Conservation (phyloP, 2,888 invertebrate species). For the Tupiocoris notatus region DNA sequence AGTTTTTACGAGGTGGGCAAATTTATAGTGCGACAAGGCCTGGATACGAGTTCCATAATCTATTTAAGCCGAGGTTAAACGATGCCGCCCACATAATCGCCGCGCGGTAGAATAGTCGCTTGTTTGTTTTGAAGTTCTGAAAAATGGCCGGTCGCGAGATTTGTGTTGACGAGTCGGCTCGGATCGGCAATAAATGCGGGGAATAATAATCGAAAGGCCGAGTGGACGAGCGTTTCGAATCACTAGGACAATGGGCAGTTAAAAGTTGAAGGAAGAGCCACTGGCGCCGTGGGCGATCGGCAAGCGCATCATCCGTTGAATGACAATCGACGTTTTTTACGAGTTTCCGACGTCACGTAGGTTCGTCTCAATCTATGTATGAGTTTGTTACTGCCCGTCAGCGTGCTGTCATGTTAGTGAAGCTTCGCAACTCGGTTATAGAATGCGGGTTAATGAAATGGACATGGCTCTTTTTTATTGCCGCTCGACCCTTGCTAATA, state of each 20-base stretch:
- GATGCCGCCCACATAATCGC: not conserved
- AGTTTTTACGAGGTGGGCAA: conserved; percentile 37
- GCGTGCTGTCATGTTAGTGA: not conserved
- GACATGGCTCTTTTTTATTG: not conserved
- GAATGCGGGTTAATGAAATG: not conserved
- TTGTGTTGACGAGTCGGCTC: not conserved
- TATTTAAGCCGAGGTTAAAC: conserved; percentile 13
- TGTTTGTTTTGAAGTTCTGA: too few species aligned
- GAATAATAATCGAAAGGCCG: not conserved
- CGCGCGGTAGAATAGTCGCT: too few species aligned
- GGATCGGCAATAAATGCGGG: not conserved
- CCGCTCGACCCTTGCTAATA: not conserved
- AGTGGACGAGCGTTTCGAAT: not conserved
- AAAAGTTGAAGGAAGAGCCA: not conserved
- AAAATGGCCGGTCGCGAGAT: not conserved
- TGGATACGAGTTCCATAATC: conserved; percentile 15
- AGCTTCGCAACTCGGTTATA: not conserved
- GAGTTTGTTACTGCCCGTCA: not conserved
- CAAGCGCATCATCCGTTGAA: not conserved
- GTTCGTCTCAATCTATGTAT: not conserved
- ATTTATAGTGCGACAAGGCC: conserved; percentile 34
- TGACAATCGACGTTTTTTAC: not conserved
- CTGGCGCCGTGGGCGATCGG: not conserved
- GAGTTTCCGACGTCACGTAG: not conserved
- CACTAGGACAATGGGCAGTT: not conserved